These are phyloP conservation scores for Jacana jacana DNA, from an alignment of 2,113 vertebrate genomes.

Conservation along the genomic window DNA sequence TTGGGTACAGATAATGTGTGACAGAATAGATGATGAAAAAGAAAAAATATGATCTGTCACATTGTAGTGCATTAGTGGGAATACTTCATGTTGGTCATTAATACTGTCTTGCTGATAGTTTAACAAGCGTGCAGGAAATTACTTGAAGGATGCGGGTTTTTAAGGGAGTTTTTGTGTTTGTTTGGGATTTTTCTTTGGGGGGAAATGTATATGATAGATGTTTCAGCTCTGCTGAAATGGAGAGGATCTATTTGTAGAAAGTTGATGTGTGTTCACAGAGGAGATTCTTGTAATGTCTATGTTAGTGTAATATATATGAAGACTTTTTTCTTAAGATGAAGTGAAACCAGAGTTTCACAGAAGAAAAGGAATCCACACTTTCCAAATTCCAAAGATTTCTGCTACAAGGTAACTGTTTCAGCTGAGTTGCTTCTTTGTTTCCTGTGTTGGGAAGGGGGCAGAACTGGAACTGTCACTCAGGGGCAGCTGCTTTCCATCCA, in stretches of 20 bases:
- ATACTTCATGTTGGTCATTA: background rate
- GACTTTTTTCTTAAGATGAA: background rate
- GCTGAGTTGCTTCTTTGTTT: background rate
- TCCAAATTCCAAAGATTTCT: background rate
- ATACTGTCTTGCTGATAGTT: background rate
- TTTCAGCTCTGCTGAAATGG: background rate
- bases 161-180: background rate
- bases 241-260: background rate
- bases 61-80: background rate
- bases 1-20: background rate
- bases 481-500: background rate
- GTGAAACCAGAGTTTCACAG: fast-evolving
- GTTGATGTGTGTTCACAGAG: background rate
- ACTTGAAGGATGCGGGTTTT: background rate
- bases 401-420: background rate
- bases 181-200: background rate
- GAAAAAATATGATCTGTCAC: background rate
- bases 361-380: background rate
- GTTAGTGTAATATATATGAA: background rate
- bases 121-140: background rate
- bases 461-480: background rate
- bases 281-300: background rate
- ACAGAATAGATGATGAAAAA: background rate
- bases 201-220: background rate
- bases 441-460: background rate